Evolutionary conservation across 2,113 vertebrate genomes (phyloP), one percentile per base, ranked within the genome.

Genomic region (Odontesthes bonariensis): DNA sequence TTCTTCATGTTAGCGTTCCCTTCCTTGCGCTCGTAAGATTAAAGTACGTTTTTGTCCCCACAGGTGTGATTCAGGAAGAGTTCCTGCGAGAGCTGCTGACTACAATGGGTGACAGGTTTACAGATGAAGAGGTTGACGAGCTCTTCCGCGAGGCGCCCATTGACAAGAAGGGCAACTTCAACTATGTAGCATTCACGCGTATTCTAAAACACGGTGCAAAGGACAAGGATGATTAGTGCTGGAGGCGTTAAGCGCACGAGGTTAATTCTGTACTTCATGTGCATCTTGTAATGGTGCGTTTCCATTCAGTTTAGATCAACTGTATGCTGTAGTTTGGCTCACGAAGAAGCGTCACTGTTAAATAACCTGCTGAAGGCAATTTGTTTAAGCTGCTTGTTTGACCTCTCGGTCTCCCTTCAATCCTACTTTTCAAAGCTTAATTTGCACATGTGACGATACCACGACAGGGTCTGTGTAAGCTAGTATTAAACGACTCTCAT

Each of bases 101-200:
- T 0, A 97, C 97, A 0, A 98, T 99, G 97, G 97, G 97, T 0
- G 97, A 98, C 91, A 93, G 97, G 69, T 98, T 99, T 81, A 96
- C 96, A 0, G 97, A 98, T 0, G 97, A 99, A 52, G 97, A 98
- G 13, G 97, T 98, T 62, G 97, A 98, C 10, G 97, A 99, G 94
- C 94, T 99, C 31, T 98, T 97, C 91, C 91, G 97, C 27, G 97
- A 99, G 90, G 97, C 97, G 0, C 97, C 97, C 47, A 98, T 97
- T 0, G 97, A 98, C 91, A 98, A 97, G 68, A 97, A 96, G 90
- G 95, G 96, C 55, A 97, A 98, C 68, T 99, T 98, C 93, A 97
- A 97, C 90, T 98, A 98, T 79, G 95, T 96, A 13, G 96, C 96
- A 49, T 98, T 98, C 93, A 98, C 97, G 0, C 95, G 96, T 85